Conservation (phyloP, 2,888 invertebrate species). For the Lamproptera curius region DNA sequence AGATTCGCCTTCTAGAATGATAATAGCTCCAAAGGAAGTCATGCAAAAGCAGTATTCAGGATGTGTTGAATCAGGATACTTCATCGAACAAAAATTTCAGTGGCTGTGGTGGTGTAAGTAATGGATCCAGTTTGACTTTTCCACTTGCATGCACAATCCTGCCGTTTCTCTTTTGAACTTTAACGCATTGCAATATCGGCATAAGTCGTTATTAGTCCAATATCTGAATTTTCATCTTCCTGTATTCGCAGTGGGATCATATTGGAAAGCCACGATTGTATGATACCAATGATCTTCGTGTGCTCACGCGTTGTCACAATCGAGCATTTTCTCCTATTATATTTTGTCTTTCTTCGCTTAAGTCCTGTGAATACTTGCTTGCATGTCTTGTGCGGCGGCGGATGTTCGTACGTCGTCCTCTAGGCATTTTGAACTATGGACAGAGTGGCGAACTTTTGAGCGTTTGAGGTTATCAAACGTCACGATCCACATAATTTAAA, state of each 20-base stretch:
- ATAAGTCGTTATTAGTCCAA: slow-evolving; percentile 34
- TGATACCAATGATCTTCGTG: slow-evolving; percentile 30
- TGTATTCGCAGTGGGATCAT: slow-evolving; percentile 34
- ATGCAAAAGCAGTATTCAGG: slow-evolving; percentile 36
- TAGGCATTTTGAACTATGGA: slow-evolving; percentile 33
- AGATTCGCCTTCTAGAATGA: slow-evolving; percentile 33
- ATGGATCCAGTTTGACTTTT: slow-evolving; percentile 45
- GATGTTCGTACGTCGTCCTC: slow-evolving; percentile 28
- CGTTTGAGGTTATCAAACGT: no score
- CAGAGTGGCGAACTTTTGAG: slow-evolving; percentile 30
- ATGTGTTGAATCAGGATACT: slow-evolving; percentile 31
- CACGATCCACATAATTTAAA: slow-evolving; percentile 19
- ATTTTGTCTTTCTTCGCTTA: slow-evolving; percentile 29
- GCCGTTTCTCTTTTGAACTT: slow-evolving; percentile 42
- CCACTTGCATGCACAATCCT: slow-evolving; percentile 48
- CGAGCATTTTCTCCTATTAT: slow-evolving; percentile 32
- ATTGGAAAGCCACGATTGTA: slow-evolving; percentile 34
- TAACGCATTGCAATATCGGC: slow-evolving; percentile 38
- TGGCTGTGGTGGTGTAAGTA: slow-evolving; percentile 43
- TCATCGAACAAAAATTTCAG: slow-evolving; percentile 32
- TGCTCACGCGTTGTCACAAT: slow-evolving; percentile 32
- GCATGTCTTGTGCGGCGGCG: slow-evolving; percentile 33
- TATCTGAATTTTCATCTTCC: slow-evolving; percentile 34
- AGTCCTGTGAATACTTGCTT: slow-evolving; percentile 30
- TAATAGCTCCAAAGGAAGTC: slow-evolving; percentile 37